Evolutionary conservation across 2,888 invertebrate genomes (phyloP).

Genomic region (Trissolcus japonicus): DNA sequence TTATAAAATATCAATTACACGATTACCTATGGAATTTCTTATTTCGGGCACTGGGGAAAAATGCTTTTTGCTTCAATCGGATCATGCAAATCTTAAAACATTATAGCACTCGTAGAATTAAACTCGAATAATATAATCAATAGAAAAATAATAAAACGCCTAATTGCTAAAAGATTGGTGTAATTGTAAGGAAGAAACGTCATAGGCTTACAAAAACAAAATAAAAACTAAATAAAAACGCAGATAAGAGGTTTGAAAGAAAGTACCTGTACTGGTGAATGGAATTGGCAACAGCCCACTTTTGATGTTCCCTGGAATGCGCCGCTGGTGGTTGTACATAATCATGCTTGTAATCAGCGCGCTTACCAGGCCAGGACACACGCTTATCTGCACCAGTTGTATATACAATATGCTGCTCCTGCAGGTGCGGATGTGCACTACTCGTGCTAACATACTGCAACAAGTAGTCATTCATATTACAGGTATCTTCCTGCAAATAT

Average conservation of each 20-base stretch:
- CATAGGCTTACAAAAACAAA: no score
- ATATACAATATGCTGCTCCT: slow-evolving; percentile 77
- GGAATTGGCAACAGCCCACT: slow-evolving; percentile 79
- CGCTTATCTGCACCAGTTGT: slow-evolving; percentile 78
- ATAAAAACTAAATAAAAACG: no score
- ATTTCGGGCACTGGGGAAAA: no score
- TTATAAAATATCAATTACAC: no score
- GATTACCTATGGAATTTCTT: no score
- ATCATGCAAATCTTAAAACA: no score
- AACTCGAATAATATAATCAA: no score
- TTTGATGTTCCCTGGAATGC: slow-evolving; percentile 79
- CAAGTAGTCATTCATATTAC: slow-evolving; percentile 75
- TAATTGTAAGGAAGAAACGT: neutral
- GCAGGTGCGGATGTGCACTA: slow-evolving; percentile 75
- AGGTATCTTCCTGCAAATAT: slow-evolving; percentile 73
- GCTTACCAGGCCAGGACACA: slow-evolving; percentile 78
- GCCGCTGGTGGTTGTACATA: slow-evolving; percentile 80
- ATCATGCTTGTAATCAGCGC: slow-evolving; percentile 78
- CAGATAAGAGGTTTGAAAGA: neutral
- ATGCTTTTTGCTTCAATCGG: no score
- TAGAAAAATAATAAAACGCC: no score
- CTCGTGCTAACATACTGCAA: slow-evolving; percentile 77
- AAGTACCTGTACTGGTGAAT: slow-evolving; percentile 75
- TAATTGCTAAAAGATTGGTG: neutral
- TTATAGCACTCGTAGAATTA: no score